These are phyloP conservation scores for Sinohyriopsis cumingii DNA, from an alignment of 2,888 invertebrate species.

Conservation along the genomic window DNA sequence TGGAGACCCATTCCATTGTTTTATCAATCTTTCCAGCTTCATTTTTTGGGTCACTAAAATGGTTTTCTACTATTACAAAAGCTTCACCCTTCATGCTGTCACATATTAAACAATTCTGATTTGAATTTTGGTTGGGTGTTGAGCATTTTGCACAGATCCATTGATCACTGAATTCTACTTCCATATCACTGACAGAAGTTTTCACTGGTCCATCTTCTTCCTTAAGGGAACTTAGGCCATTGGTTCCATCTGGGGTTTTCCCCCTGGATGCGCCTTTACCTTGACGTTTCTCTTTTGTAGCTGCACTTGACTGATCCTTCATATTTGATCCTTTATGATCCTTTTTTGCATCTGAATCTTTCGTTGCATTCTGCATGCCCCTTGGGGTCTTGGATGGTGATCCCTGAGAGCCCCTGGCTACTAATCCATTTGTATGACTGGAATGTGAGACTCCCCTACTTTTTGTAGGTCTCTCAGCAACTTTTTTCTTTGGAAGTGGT, in stretches of 20 bases:
- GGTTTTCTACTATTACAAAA: slow-evolving; percentile 10
- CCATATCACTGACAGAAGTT: not conserved
- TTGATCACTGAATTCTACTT: slow-evolving; percentile 69
- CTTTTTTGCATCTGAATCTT: too few relatives aligned
- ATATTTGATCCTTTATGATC: too few relatives aligned
- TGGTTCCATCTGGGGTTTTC: not conserved
- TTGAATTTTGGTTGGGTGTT: slow-evolving; percentile 19
- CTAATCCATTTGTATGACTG: too few relatives aligned
- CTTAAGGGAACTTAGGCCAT: not conserved
- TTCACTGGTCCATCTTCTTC: not conserved
- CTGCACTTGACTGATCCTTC: not conserved
- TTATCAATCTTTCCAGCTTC: too few relatives aligned
- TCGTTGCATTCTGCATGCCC: too few relatives aligned
- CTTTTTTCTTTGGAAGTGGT: too few relatives aligned
- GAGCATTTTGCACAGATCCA: slow-evolving; percentile 93
- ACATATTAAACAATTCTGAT: slow-evolving; percentile 31
- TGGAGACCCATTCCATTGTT: too few relatives aligned
- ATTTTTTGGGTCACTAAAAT: not conserved
- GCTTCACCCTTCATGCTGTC: slow-evolving; percentile 20
- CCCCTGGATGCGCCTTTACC: not conserved
- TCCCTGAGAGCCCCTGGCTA: too few relatives aligned
- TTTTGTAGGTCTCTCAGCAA: too few relatives aligned
- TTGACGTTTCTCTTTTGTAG: slow-evolving; percentile 1
- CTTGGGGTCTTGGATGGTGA: too few relatives aligned
- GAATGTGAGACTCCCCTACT: too few relatives aligned